These are phyloP conservation scores for Anarsia innoxiella DNA, from an alignment of 2,888 invertebrate species.

Conservation along the genomic window DNA sequence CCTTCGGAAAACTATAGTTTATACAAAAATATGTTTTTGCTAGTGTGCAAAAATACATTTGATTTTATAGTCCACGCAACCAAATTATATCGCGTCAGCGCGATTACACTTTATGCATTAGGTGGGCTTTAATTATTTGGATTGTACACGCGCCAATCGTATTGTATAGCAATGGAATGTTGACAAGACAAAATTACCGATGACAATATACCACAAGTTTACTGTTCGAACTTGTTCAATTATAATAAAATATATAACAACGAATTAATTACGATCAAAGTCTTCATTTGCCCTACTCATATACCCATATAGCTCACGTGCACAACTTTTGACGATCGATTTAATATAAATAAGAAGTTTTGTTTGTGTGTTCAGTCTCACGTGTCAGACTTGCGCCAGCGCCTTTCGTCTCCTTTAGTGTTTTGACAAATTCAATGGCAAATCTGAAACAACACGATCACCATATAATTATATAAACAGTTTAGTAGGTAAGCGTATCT, in stretches of 20 bases:
- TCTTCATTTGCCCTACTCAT: constrained; percentile 23
- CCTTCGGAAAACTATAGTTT: constrained; percentile 53
- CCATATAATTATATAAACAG: not conserved
- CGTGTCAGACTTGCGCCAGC: constrained; percentile 39
- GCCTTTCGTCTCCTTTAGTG: constrained; percentile 67
- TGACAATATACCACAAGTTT: constrained; percentile 37
- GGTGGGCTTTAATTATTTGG: constrained; percentile 68
- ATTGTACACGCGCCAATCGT: constrained; percentile 50
- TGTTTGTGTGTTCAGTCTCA: constrained; percentile 45
- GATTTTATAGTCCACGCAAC: constrained; percentile 28
- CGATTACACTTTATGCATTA: constrained; percentile 49
- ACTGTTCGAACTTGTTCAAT: constrained; percentile 38
- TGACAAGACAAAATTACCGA: constrained; percentile 33
- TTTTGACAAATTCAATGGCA: constrained; percentile 92
- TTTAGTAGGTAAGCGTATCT: no score
- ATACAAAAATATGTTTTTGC: constrained; percentile 67
- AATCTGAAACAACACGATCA: constrained; percentile 78
- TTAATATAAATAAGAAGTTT: constrained; percentile 19
- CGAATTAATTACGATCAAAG: no score
- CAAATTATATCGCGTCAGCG: constrained; percentile 37
- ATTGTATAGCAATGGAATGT: constrained; percentile 61
- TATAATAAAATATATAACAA: constrained; percentile 20
- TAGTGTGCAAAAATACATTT: constrained; percentile 41
- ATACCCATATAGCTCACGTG: constrained; percentile 19
- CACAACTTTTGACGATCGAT: constrained; percentile 21